Conservation (phyloP, 2,888 invertebrate genomes). For the Eumacrocentrus americanus region DNA sequence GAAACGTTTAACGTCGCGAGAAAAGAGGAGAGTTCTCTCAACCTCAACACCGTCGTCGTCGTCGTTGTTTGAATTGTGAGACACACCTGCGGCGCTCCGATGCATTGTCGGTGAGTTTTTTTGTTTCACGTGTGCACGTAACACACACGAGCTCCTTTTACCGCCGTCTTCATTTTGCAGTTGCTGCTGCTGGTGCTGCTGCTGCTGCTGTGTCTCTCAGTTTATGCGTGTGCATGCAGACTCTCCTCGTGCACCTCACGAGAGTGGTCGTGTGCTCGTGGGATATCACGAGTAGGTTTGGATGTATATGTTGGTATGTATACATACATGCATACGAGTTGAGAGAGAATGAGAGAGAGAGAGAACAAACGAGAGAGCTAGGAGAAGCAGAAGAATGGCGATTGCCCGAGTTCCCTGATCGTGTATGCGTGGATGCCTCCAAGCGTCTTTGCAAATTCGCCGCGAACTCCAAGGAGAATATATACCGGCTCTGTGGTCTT, state of each 20-base stretch:
- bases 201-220: background rate
- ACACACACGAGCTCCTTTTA: constrained; percentile 7
- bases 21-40: no score
- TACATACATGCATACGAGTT: background rate
- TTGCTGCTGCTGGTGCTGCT: background rate
- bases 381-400: constrained; percentile 26
- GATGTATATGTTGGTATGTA: background rate
- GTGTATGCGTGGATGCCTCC: constrained; percentile 27
- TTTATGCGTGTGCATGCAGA: constrained; percentile 25
- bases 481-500: background rate
- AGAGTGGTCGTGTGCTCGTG: constrained; percentile 22
- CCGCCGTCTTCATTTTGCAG: background rate
- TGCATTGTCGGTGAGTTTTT: constrained; percentile 52
- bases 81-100: constrained; percentile 49
- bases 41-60: constrained; percentile 26
- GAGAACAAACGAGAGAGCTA: no score
- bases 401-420: constrained; percentile 24
- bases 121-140: constrained; percentile 33
- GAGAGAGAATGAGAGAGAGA: constrained; percentile 8
- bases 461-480: constrained; percentile 1
- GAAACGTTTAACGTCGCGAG: background rate
- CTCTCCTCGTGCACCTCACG: constrained; percentile 23
- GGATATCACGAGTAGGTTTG: background rate
- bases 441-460: constrained; percentile 13
- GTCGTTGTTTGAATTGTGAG: no score